Conservation (phyloP, 2,797 vertebrate species). For the Threskiornis aethiopicus region DNA sequence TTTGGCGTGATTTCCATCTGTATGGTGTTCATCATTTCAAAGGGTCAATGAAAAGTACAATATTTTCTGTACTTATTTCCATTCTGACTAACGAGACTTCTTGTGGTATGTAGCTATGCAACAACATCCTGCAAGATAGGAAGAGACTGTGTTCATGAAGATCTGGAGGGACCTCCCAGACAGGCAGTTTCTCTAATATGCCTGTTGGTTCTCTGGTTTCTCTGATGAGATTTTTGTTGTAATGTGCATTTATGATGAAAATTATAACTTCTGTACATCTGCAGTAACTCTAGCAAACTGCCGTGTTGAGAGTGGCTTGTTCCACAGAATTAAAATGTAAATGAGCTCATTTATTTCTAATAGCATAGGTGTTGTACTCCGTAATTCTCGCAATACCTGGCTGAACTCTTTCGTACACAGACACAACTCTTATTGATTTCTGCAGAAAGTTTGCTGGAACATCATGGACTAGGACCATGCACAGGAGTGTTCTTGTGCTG, state of each 20-base stretch:
- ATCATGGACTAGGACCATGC: neutral
- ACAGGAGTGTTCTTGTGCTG: neutral
- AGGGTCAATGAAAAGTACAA: neutral
- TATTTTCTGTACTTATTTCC: conserved; percentile 15
- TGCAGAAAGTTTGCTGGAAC: neutral
- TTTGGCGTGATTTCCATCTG: neutral
- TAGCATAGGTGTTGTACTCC: neutral
- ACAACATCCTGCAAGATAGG: neutral
- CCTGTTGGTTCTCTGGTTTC: neutral
- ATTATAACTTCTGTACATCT: conserved; percentile 16
- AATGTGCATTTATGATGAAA: conserved; percentile 43
- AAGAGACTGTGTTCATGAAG: neutral
- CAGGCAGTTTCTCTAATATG: conserved; percentile 17
- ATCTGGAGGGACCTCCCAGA: neutral
- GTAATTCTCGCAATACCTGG: neutral
- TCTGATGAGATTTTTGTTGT: conserved; percentile 15
- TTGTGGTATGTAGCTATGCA: neutral
- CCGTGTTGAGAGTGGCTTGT: conserved; percentile 4
- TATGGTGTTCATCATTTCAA: neutral
- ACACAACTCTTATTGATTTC: neutral
- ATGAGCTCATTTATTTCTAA: conserved; percentile 42
- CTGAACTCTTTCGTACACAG: neutral
- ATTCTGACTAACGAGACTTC: neutral
- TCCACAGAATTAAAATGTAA: conserved; percentile 34
- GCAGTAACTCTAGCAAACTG: conserved; percentile 32